Conservation (phyloP, 2,888 invertebrate species). For the Oscheius onirici region DNA sequence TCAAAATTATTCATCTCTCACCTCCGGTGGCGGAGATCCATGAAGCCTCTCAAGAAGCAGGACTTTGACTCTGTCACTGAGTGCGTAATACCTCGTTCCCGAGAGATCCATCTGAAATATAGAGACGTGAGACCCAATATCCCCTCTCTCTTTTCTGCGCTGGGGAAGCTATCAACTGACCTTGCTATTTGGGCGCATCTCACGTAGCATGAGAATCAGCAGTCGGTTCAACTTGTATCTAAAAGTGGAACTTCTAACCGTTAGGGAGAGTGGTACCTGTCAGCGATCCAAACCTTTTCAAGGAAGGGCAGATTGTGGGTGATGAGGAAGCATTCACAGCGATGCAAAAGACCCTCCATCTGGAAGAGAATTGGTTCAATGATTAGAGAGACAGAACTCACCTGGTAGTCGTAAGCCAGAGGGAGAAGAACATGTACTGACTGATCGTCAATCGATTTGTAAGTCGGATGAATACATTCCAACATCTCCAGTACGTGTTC, state of each 20-base stretch:
- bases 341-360: conserved; percentile 71
- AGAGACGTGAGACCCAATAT: neutral
- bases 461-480: conserved; percentile 71
- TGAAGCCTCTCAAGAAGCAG: conserved; percentile 69
- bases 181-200: conserved; percentile 68
- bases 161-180: conserved; percentile 19
- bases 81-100: conserved; percentile 69
- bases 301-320: conserved; percentile 68
- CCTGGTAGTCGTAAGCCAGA: conserved; percentile 71
- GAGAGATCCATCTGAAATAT: conserved; percentile 59
- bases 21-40: conserved; percentile 69
- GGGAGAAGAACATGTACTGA: conserved; percentile 69
- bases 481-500: conserved; percentile 70
- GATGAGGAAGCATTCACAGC: conserved; percentile 71
- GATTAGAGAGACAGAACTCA: conserved; percentile 18
- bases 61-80: conserved; percentile 71
- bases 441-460: conserved; percentile 70
- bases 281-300: conserved; percentile 71
- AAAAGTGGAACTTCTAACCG: conserved; percentile 1
- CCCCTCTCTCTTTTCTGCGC: neutral
- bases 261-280: conserved; percentile 46
- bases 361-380: conserved; percentile 38
- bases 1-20: conserved; percentile 3
- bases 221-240: conserved; percentile 69
- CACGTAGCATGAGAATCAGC: conserved; percentile 67